Percentiles rank a stretch among this genome's conserved stretches.
These are phyloP conservation scores for Charanyca ferruginea DNA, from an alignment of 2,888 invertebrate genomes.

Conservation along the genomic window DNA sequence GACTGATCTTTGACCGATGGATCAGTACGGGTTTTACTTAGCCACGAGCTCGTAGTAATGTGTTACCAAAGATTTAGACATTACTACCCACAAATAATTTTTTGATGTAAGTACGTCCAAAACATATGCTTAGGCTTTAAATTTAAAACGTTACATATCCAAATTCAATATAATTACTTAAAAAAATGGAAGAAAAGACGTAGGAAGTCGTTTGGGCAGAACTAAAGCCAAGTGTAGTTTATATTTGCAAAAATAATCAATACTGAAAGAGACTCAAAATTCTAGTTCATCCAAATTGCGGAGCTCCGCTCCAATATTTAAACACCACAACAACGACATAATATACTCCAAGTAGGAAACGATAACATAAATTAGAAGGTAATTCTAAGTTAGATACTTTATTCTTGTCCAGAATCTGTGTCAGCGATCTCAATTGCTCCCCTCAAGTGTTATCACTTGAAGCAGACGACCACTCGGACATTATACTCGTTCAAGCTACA, in stretches of 20 bases:
- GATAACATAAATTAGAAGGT: slow-evolving; percentile 30
- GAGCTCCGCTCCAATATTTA: slow-evolving; percentile 2
- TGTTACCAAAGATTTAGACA: too few species aligned
- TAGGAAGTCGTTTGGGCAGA: too few species aligned
- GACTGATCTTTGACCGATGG: too few species aligned
- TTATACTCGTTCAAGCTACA: slow-evolving; percentile 50
- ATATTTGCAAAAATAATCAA: neutral
- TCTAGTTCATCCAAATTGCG: neutral
- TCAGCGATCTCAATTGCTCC: slow-evolving; percentile 64
- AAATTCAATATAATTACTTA: too few species aligned
- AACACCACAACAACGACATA: neutral
- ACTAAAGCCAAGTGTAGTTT: too few species aligned
- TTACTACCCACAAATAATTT: too few species aligned
- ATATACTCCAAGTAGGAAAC: slow-evolving; percentile 15
- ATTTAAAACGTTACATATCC: too few species aligned
- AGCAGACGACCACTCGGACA: slow-evolving; percentile 65
- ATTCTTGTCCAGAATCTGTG: slow-evolving; percentile 39
- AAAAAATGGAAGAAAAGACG: too few species aligned
- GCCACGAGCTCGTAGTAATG: too few species aligned
- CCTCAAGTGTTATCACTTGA: slow-evolving; percentile 66
- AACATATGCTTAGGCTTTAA: too few species aligned
- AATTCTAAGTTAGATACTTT: slow-evolving; percentile 44
- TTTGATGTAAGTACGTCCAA: too few species aligned
- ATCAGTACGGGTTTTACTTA: too few species aligned
- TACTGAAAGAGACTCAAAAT: neutral